Evolutionary conservation across 2,888 invertebrate genomes (phyloP).

Genomic region (Gibbula magus): DNA sequence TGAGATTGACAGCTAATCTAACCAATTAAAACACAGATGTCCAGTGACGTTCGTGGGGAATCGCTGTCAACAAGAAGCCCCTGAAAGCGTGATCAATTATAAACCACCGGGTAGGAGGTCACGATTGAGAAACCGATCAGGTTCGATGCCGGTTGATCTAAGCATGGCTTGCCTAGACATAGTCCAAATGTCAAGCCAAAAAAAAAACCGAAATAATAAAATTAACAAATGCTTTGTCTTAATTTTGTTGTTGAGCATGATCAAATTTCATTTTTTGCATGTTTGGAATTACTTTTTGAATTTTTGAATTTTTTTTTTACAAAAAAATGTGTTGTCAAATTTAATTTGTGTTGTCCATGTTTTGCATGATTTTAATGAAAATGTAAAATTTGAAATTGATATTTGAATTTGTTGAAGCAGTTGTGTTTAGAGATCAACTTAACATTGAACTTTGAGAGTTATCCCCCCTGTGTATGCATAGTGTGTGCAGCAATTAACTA

Average conservation of each 20-base stretch:
- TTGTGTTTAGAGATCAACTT: conserved; percentile 20
- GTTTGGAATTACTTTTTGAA: background rate
- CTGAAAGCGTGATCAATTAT: background rate
- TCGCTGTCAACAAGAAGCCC: conserved; percentile 6
- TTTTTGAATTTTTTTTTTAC: background rate
- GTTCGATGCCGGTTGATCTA: conserved; percentile 16
- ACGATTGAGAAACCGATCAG: background rate
- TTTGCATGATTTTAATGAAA: background rate
- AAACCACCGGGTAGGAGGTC: background rate
- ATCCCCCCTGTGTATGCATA: background rate
- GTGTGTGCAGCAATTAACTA: background rate
- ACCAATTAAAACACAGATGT: conserved; percentile 23
- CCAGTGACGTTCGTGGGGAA: conserved; percentile 18
- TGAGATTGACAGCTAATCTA: background rate
- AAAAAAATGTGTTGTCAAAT: background rate
- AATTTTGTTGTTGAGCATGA: background rate
- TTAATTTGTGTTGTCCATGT: background rate
- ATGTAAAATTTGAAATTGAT: background rate
- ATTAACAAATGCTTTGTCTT: background rate
- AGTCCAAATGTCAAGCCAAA: background rate
- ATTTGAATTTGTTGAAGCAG: conserved; percentile 4
- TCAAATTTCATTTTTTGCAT: background rate
- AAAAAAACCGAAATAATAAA: background rate
- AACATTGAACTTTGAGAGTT: background rate
- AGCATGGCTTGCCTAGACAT: conserved; percentile 16